Evolutionary conservation across 1,140 invertebrate species (phyloP).

Genomic region (Trichonephila inaurata): DNA sequence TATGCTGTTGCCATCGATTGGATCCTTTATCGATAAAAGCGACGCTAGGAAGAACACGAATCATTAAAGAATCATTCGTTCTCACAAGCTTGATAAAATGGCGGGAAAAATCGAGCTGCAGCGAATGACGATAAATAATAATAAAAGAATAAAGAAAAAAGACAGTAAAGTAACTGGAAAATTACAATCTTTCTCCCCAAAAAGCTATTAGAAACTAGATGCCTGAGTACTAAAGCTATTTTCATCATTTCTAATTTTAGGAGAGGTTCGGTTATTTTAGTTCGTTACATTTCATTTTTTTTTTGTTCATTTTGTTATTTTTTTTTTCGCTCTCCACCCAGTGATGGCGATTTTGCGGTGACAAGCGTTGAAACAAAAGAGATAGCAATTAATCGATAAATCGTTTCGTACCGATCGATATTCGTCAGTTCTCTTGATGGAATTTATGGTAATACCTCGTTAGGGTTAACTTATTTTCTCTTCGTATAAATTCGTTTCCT

Average conservation of each 20-base stretch:
- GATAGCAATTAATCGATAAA: constrained; percentile 54
- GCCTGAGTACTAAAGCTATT: not conserved
- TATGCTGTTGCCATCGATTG: not conserved
- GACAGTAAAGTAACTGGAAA: not conserved
- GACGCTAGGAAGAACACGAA: not conserved
- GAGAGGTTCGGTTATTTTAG: not conserved
- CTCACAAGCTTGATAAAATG: not conserved
- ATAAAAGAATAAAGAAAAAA: not conserved
- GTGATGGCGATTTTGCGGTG: constrained; percentile 29
- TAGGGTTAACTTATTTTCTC: constrained; percentile 22
- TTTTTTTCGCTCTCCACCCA: not conserved
- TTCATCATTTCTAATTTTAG: constrained; percentile 46
- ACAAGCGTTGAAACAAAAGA: constrained; percentile 54
- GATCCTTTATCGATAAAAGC: not conserved
- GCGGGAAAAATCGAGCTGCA: not conserved
- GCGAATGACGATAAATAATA: not conserved
- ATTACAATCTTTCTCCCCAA: constrained; percentile 13
- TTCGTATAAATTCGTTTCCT: not conserved
- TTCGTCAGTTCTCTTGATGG: constrained; percentile 3
- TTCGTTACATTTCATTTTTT: not conserved
- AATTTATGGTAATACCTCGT: constrained; percentile 53
- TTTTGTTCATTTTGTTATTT: not conserved
- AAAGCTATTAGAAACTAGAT: constrained; percentile 34
- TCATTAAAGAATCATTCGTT: not conserved
- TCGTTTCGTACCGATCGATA: constrained; percentile 9